Evolutionary conservation across 1,140 invertebrate genomes (phyloP), one percentile per base, ranked within the genome.

Genomic region (Babylonia areolata): DNA sequence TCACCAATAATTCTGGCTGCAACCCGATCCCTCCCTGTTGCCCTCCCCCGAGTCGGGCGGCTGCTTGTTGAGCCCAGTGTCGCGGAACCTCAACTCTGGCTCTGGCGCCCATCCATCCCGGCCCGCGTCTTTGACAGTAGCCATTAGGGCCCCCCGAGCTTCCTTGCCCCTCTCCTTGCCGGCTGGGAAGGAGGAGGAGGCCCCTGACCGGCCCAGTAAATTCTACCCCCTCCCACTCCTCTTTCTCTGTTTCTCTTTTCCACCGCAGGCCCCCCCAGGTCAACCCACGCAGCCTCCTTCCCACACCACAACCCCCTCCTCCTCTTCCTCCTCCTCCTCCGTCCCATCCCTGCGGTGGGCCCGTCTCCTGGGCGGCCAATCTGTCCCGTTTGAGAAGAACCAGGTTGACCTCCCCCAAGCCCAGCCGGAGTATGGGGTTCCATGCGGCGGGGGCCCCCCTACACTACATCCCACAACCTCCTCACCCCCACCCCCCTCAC

Each of bases 1-100:
- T 80, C 78, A 80, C 28, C 78, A 80, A 80, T 80, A 80, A 80
- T 80, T 80, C 78, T 80, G 78, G 40, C 78, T 31, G 78, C 78
- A 80, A 80, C 46, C 78, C 78, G 78, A 80, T 80, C 78, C 46
- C 78, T 80, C 78, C 78, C 78, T 80, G 78, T 54, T 54, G 78
- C 78, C 78, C 78, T n/a, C 78, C 78, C 78, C 42, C 42, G 28
- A 33, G 40, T 58, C 78, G 40, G 40, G 39, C 31, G 42, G 20
- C 3, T n/a, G 78, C 78, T 58, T 80, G 78, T 80, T 80, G 40
- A 51, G 78, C 78, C n/a, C 46, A 80, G 78, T 54, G 78, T 80
- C 42, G n/a, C 42, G 31, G 40, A 35, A 80, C 78, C 54, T 80
- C 78, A 80, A 80, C 78, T 80, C 46, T 80, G 78, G 9, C 78